Conservation (phyloP, 2,797 vertebrate species). For the Catostomus latipinnis region DNA sequence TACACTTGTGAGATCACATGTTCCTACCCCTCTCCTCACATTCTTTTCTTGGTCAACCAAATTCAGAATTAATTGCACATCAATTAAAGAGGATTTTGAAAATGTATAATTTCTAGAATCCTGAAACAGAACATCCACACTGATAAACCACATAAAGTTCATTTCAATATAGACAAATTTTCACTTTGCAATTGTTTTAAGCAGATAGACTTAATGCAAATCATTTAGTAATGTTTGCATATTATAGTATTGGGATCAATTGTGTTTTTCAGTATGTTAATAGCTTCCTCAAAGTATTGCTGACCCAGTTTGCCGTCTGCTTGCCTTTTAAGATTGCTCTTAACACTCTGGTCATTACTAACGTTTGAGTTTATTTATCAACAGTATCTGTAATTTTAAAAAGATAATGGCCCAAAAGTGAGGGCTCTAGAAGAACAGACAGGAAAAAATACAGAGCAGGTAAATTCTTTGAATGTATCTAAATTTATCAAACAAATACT, state of each 20-base stretch:
- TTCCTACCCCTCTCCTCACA: slow-evolving; percentile 18
- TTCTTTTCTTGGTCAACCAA: slow-evolving; percentile 21
- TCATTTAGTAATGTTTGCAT: slow-evolving; percentile 32
- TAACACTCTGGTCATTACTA: slow-evolving; percentile 96
- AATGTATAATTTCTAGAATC: slow-evolving; percentile 10
- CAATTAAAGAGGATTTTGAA: neutral
- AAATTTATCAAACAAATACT: slow-evolving; percentile 77
- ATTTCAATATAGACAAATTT: neutral
- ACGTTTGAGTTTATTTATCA: slow-evolving; percentile 97
- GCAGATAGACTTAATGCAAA: slow-evolving; percentile 30
- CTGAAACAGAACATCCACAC: neutral
- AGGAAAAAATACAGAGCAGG: slow-evolving; percentile 86
- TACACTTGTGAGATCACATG: slow-evolving; percentile 1
- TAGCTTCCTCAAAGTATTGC: slow-evolving; percentile 93
- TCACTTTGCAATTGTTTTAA: neutral
- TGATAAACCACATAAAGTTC: neutral
- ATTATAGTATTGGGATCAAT: slow-evolving; percentile 40
- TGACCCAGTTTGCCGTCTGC: slow-evolving; percentile 89
- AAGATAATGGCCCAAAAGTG: slow-evolving; percentile 90
- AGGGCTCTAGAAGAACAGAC: slow-evolving; percentile 94
- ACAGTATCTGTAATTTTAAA: slow-evolving; percentile 84
- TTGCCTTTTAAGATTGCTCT: slow-evolving; percentile 92
- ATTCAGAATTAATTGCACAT: slow-evolving; percentile 32
- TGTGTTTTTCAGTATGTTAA: slow-evolving; percentile 49
- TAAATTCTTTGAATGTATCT: slow-evolving; percentile 93